These are phyloP conservation scores for Eolophus roseicapilla DNA, from an alignment of 2,113 vertebrate genomes.

Conservation along the genomic window DNA sequence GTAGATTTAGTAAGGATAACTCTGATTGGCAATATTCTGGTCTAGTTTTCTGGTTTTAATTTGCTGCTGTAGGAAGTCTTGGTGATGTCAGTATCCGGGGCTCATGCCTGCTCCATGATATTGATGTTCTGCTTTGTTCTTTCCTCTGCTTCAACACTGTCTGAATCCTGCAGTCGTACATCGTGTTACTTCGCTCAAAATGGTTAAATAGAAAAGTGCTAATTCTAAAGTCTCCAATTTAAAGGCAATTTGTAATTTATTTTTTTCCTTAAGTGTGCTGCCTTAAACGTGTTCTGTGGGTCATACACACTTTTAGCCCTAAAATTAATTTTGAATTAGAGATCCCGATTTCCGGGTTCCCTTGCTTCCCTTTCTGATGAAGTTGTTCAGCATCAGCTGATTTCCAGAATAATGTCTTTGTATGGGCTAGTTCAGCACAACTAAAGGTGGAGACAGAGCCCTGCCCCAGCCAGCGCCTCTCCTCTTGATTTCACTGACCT, in stretches of 20 bases:
- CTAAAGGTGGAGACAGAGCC: neutral
- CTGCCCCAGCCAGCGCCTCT: neutral
- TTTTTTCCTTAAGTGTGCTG: neutral
- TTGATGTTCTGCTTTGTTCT: neutral
- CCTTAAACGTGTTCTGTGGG: neutral
- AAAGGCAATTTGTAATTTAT: neutral
- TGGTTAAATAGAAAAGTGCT: neutral
- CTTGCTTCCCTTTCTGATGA: neutral
- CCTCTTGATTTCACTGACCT: neutral
- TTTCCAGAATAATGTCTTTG: neutral
- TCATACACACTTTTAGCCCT: neutral
- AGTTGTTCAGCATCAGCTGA: neutral
- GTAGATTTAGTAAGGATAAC: neutral
- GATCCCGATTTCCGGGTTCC: neutral
- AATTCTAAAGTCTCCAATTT: neutral
- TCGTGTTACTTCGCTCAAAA: neutral
- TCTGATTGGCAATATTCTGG: neutral
- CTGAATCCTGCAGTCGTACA: neutral
- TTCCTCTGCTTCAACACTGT: neutral
- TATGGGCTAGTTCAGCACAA: neutral
- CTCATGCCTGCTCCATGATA: neutral
- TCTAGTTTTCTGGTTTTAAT: neutral
- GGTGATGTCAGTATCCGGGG: neutral
- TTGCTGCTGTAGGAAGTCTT: neutral
- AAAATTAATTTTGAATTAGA: neutral